phyloP scores from a whole-genome alignment of 1,140 invertebrate genomes.

The Brachionus rubens region DNA sequence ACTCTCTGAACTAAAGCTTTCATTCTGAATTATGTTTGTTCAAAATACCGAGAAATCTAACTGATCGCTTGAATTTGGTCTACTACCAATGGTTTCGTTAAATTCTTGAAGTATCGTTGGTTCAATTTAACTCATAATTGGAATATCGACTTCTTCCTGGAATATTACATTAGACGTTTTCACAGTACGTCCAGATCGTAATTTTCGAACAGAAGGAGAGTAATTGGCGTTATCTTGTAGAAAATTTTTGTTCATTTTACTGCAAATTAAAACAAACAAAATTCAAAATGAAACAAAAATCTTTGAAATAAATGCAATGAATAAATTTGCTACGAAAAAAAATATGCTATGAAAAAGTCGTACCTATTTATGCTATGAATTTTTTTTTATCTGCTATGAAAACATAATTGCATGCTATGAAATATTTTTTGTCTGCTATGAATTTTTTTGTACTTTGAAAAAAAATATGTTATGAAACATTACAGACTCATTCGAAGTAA shows the following conservation, averaged over 20 bases:
- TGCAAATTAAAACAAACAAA: not conserved
- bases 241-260: not conserved
- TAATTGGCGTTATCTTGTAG: not conserved
- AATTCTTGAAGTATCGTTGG: not conserved
- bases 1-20: too few species aligned
- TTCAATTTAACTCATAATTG: too few species aligned
- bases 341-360: not conserved
- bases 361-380: not conserved
- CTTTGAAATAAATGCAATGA: not conserved
- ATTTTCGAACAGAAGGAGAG: not conserved
- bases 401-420: too few species aligned
- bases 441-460: not conserved
- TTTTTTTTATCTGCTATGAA: not conserved
- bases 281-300: not conserved
- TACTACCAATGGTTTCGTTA: too few species aligned
- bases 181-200: not conserved
- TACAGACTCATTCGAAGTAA: slow-evolving; percentile 6
- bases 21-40: too few species aligned
- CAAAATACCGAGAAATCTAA: too few species aligned
- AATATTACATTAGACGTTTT: too few species aligned
- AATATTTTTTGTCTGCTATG: too few species aligned
- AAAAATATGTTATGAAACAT: not conserved
- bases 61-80: too few species aligned
- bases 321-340: not conserved
- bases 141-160: too few species aligned